These are phyloP conservation scores for Leptura quadrifasciata DNA, from an alignment of 2,888 invertebrate species.

Conservation along the genomic window DNA sequence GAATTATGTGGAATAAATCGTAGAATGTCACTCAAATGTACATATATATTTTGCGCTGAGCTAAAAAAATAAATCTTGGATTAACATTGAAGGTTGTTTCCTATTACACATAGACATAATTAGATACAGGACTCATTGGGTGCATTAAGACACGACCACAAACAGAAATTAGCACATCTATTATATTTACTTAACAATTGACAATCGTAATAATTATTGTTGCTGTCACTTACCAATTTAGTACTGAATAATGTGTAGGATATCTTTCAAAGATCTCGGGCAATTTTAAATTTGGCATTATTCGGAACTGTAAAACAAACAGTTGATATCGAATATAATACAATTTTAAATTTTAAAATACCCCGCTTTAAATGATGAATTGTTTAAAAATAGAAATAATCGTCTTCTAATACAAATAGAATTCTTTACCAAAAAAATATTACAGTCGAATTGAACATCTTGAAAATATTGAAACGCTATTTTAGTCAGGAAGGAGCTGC, in stretches of 20 bases:
- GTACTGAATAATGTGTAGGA: constrained; percentile 3
- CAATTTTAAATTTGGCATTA: background rate
- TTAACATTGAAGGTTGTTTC: constrained; percentile 3
- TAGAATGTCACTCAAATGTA: background rate
- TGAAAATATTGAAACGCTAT: too few relatives aligned
- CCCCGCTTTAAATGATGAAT: too few relatives aligned
- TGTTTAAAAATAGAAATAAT: too few relatives aligned
- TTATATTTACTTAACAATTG: background rate
- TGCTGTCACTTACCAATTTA: background rate
- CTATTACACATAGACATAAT: constrained; percentile 7
- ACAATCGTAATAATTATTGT: background rate
- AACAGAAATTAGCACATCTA: constrained; percentile 1
- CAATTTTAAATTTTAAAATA: too few relatives aligned
- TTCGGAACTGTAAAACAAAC: background rate
- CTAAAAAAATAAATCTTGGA: background rate
- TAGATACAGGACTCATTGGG: background rate
- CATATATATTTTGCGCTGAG: background rate
- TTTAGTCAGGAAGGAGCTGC: too few relatives aligned
- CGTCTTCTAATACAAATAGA: too few relatives aligned
- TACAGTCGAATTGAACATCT: too few relatives aligned
- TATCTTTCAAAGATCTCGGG: background rate
- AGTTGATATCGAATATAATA: too few relatives aligned
- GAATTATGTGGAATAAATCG: background rate
- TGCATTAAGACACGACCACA: background rate
- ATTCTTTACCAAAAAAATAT: too few relatives aligned